Percentiles rank a stretch among this genome's conserved stretches.
phyloP scores from a whole-genome alignment of 2,113 vertebrate genomes.

The Pyxicephalus adspersus region DNA sequence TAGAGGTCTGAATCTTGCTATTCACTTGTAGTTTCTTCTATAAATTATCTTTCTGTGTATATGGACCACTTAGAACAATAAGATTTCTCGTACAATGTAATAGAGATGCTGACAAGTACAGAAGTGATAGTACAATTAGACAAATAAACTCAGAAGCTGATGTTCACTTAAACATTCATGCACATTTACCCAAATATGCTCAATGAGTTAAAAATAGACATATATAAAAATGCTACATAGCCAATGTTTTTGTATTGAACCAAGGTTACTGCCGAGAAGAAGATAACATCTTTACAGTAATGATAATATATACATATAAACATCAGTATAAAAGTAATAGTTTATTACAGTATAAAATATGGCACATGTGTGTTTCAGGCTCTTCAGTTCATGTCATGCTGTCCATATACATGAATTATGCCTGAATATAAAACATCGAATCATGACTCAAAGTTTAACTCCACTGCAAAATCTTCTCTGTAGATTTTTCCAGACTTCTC shows the following conservation, averaged over 20 bases:
- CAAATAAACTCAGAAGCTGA: no score
- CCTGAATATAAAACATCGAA: neutral
- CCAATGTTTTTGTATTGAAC: neutral
- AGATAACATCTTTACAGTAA: neutral
- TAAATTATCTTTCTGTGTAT: no score
- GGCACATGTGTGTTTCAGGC: constrained; percentile 14
- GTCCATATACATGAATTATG: neutral
- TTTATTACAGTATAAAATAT: constrained; percentile 16
- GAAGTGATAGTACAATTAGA: neutral
- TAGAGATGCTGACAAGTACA: neutral
- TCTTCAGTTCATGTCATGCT: constrained; percentile 10
- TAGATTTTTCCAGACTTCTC: constrained; percentile 88
- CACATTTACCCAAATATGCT: neutral
- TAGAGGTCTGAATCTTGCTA: no score
- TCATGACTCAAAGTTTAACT: constrained; percentile 75
- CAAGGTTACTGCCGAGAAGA: neutral
- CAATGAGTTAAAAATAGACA: neutral
- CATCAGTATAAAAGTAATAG: constrained; percentile 32
- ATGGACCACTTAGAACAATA: no score
- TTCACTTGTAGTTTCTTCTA: no score
- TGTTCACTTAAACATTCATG: neutral
- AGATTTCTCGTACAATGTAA: neutral
- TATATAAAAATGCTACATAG: neutral
- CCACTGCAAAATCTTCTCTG: constrained; percentile 85
- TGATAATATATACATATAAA: constrained; percentile 32